A percentile compares a stretch with the other conserved stretches of the same genome.
phyloP scores from a whole-genome alignment of 1,140 invertebrate genomes.

The Aphidius ervi region DNA sequence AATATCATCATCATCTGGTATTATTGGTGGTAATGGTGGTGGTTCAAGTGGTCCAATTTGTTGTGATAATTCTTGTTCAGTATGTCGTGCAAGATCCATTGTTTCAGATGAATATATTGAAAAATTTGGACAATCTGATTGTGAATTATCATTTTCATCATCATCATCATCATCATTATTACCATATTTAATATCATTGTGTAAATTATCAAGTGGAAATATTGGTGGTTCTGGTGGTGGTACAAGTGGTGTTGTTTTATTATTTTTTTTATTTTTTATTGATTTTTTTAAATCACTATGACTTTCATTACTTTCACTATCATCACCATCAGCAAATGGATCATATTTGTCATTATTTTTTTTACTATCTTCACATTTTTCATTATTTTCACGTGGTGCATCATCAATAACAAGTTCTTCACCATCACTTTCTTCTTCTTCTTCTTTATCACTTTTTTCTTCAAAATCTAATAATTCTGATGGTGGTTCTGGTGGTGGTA shows the following conservation, averaged over 20 bases:
- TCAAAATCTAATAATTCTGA: constrained; percentile 48
- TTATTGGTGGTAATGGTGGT: constrained; percentile 30
- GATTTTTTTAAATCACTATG: constrained; percentile 18
- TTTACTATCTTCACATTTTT: not conserved
- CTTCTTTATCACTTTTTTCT: constrained; percentile 56
- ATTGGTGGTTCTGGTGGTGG: constrained; percentile 34
- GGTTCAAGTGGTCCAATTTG: constrained; percentile 40
- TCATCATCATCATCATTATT: constrained; percentile 57
- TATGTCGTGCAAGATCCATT: constrained; percentile 65
- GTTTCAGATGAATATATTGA: constrained; percentile 77
- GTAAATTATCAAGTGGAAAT: constrained; percentile 23
- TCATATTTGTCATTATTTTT: constrained; percentile 64
- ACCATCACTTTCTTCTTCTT: constrained; percentile 54
- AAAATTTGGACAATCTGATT: constrained; percentile 77
- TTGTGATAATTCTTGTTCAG: constrained; percentile 49
- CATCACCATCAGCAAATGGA: constrained; percentile 55
- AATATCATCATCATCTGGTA: constrained; percentile 39
- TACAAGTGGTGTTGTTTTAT: constrained; percentile 17
- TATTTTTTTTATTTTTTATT: constrained; percentile 24
- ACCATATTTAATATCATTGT: constrained; percentile 29
- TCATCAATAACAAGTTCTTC: constrained; percentile 64
- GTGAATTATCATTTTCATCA: constrained; percentile 59
- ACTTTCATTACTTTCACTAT: constrained; percentile 45
- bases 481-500: constrained; percentile 58
- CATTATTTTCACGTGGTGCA: constrained; percentile 33